phyloP scores from a whole-genome alignment of 1,140 invertebrate genomes.

The Plectus sambesii region DNA sequence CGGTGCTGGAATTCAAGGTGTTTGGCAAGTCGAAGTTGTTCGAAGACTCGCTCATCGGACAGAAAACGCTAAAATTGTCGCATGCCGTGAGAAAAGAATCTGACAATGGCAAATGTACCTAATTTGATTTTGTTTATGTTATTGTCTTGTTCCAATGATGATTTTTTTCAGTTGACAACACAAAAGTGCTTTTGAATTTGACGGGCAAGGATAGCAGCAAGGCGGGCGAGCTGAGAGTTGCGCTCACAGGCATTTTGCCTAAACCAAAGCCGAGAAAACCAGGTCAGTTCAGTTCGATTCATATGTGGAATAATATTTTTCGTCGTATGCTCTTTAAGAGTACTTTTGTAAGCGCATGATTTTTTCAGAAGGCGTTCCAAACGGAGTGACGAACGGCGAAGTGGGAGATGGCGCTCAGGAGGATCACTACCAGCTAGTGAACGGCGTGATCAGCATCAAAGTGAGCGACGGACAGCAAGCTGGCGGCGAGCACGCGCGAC shows the following conservation, averaged over 20 bases:
- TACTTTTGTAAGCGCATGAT: neutral
- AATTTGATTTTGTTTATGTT: conserved; percentile 14
- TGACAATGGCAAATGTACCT: conserved; percentile 34
- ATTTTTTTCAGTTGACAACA: conserved; percentile 30
- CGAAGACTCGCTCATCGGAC: conserved; percentile 32
- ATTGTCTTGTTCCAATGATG: neutral
- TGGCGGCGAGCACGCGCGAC: too few relatives aligned
- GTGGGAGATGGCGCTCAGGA: neutral
- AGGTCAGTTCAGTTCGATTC: neutral
- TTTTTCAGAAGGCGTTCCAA: neutral
- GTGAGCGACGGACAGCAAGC: too few relatives aligned
- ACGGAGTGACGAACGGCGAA: neutral
- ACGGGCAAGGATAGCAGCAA: conserved; percentile 27
- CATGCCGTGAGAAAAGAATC: conserved; percentile 34
- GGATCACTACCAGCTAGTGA: too few relatives aligned
- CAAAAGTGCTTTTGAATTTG: conserved; percentile 26
- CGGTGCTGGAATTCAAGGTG: conserved; percentile 32
- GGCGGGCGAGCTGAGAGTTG: conserved; percentile 31
- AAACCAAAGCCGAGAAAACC: neutral
- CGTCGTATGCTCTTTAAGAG: neutral
- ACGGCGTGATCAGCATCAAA: too few relatives aligned
- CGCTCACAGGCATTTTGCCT: neutral
- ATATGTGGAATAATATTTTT: neutral
- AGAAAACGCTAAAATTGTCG: conserved; percentile 29
- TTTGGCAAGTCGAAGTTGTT: conserved; percentile 36